Percentiles rank a stretch among this genome's conserved stretches.
Evolutionary conservation across 2,113 vertebrate genomes (phyloP).

Genomic region (pig (Sus scrofa)): T2T-Sscrofa CM000817.6:165621001-165621500

Average conservation of each 20-base stretch:
- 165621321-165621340: constrained; percentile 80
- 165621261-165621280: constrained; percentile 99
- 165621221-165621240: constrained; percentile 90
- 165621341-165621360: constrained; percentile 73
- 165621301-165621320: constrained; percentile 90
- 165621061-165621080: constrained; percentile 75
- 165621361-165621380: constrained; percentile 59
- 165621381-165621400: constrained; percentile 53
- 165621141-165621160: constrained; percentile 86
- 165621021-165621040: constrained; percentile 75
- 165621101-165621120: constrained; percentile 73
- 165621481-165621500: constrained; percentile 65
- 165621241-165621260: constrained; percentile 98
- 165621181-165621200: constrained; percentile 81
- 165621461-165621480: constrained; percentile 46
- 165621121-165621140: constrained; percentile 87
- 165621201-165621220: constrained; percentile 94
- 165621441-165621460: neutral
- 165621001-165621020: constrained; percentile 80
- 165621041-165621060: constrained; percentile 82
- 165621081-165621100: constrained; percentile 54
- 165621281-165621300: constrained; percentile 97
- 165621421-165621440: neutral
- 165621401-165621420: neutral
- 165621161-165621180: constrained; percentile 84